A percentile compares a stretch with the other conserved stretches of the same genome.
Evolutionary conservation across 1,140 invertebrate species (phyloP).

Genomic region (Neuroterus valhalla): DNA sequence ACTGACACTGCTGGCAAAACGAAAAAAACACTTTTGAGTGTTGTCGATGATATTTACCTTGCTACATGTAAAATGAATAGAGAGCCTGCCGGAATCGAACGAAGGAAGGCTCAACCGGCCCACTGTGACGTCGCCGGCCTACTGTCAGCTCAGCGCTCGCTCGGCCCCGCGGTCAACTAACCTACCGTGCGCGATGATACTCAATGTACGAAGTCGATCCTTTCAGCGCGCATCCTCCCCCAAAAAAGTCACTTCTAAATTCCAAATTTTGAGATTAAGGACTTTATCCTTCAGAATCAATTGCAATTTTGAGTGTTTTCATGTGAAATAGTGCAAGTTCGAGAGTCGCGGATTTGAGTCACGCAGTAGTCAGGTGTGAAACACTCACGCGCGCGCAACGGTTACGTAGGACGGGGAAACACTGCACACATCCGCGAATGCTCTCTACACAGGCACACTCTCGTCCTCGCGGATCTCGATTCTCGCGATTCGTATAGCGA

Average conservation of each 20-base stretch:
- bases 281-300: neutral
- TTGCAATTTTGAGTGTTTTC: neutral
- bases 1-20: conserved; percentile 41
- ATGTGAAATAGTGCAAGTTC: conserved; percentile 19
- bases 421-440: conserved; percentile 37
- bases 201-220: conserved; percentile 58
- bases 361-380: conserved; percentile 73
- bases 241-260: conserved; percentile 3
- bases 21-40: conserved; percentile 35
- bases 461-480: conserved; percentile 19
- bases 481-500: conserved; percentile 30
- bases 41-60: conserved; percentile 72
- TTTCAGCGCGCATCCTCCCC: conserved; percentile 39
- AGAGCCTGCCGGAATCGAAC: conserved; percentile 74
- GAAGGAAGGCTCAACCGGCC: conserved; percentile 76
- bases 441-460: conserved; percentile 25
- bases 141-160: conserved; percentile 75
- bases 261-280: neutral
- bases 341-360: conserved; percentile 48
- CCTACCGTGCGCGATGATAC: conserved; percentile 69
- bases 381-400: conserved; percentile 64
- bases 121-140: conserved; percentile 77
- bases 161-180: conserved; percentile 75
- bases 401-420: conserved; percentile 39
- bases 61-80: conserved; percentile 77